A percentile compares a stretch with the other conserved stretches of the same genome.
Conservation (phyloP, 2,888 invertebrate species). For the Plagiodera versicolora region DNA sequence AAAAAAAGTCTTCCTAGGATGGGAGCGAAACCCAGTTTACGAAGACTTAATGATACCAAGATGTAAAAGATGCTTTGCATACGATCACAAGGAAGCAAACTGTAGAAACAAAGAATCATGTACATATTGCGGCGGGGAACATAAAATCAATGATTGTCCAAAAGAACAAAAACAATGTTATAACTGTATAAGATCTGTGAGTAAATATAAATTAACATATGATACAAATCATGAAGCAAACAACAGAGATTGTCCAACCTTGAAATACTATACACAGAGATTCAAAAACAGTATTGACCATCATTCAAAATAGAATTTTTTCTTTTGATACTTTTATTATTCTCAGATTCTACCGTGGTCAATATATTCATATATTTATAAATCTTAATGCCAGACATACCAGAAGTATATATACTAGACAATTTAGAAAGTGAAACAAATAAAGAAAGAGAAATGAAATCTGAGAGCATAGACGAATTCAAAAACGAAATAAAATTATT, state of each 20-base stretch:
- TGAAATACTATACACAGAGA: not conserved
- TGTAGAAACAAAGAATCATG: constrained; percentile 5
- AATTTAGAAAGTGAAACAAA: not conserved
- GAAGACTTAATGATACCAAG: not conserved
- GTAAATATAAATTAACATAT: constrained; percentile 1
- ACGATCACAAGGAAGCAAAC: constrained; percentile 7
- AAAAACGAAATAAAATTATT: not conserved
- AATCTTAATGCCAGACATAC: not conserved
- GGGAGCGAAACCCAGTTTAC: constrained; percentile 9
- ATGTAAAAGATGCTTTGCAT: constrained; percentile 9
- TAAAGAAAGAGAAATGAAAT: not conserved
- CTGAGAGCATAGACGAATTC: not conserved
- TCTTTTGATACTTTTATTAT: not conserved
- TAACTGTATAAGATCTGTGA: constrained; percentile 4
- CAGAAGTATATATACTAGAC: constrained; percentile 1
- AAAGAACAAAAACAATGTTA: constrained; percentile 9
- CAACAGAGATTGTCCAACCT: constrained; percentile 4
- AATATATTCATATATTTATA: not conserved
- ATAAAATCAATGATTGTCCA: not conserved
- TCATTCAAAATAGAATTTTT: not conserved
- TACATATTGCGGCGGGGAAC: constrained; percentile 3
- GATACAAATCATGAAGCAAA: constrained; percentile 11
- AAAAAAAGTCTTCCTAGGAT: constrained; percentile 8
- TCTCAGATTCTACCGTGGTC: not conserved
- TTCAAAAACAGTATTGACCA: constrained; percentile 4